Conservation (phyloP, 2,113 vertebrate species). For the Ifrita kowaldi region DNA sequence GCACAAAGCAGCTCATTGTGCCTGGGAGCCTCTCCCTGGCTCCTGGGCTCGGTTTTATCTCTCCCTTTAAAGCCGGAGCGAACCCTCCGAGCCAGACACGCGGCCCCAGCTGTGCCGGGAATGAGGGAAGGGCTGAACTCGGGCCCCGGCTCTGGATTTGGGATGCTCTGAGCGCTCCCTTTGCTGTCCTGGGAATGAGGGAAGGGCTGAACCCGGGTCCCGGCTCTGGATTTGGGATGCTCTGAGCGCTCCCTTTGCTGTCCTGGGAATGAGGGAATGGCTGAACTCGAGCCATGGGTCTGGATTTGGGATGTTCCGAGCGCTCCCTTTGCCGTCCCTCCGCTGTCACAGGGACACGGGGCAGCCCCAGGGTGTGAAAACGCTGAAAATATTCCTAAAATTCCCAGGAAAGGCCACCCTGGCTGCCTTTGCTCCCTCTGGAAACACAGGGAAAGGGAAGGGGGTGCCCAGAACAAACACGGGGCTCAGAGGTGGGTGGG, state of each 20-base stretch:
- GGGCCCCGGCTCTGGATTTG: rapidly evolving
- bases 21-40: neutral
- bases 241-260: rapidly evolving
- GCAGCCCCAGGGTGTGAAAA: rapidly evolving
- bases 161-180: neutral
- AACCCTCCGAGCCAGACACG: neutral
- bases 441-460: neutral
- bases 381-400: rapidly evolving
- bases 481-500: neutral
- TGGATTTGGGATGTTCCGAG: neutral
- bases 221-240: neutral
- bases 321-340: neutral
- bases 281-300: neutral
- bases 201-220: neutral
- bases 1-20: neutral
- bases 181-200: neutral
- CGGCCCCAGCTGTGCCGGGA: neutral
- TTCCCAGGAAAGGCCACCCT: neutral
- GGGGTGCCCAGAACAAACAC: rapidly evolving
- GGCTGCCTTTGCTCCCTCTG: neutral
- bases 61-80: neutral
- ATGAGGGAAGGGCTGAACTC: neutral
- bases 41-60: neutral
- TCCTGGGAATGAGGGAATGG: rapidly evolving
- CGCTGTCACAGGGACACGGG: neutral